phyloP scores from a whole-genome alignment of 2,113 vertebrate genomes.

The Phyllostomus discolor region DNA sequence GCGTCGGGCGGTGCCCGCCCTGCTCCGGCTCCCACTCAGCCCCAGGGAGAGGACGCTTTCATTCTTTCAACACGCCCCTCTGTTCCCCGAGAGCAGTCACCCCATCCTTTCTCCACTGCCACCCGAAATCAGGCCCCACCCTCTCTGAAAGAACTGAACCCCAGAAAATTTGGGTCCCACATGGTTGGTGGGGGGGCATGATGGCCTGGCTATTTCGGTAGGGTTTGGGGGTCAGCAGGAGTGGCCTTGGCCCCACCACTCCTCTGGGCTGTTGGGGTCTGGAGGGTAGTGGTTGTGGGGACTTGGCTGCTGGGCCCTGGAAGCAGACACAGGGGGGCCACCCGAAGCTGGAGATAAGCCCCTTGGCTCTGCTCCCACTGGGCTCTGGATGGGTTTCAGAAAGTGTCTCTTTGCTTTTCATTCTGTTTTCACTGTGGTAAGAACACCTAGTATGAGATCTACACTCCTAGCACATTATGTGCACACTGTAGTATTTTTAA shows the following conservation, averaged over 20 bases:
- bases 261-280: not conserved
- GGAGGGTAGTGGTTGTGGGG: not conserved
- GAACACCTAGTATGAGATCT: not conserved
- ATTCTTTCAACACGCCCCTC: slow-evolving; percentile 31
- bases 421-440: not conserved
- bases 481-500: not conserved
- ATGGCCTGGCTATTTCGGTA: not conserved
- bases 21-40: slow-evolving; percentile 53
- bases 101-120: slow-evolving; percentile 37
- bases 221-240: not conserved
- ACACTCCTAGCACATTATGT: too few relatives aligned
- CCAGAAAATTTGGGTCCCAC: not conserved
- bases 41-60: slow-evolving; percentile 62
- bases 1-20: slow-evolving; percentile 59
- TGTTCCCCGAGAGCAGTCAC: slow-evolving; percentile 49
- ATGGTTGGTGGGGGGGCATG: not conserved
- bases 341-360: not conserved
- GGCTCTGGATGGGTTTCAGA: not conserved
- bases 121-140: slow-evolving; percentile 19
- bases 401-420: not conserved
- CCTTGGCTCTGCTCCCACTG: not conserved
- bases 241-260: not conserved
- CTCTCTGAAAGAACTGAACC: not conserved
- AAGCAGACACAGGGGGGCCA: not conserved
- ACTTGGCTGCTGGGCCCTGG: not conserved